Conservation (phyloP, 2,113 vertebrate species). For the Gila orcuttii region DNA sequence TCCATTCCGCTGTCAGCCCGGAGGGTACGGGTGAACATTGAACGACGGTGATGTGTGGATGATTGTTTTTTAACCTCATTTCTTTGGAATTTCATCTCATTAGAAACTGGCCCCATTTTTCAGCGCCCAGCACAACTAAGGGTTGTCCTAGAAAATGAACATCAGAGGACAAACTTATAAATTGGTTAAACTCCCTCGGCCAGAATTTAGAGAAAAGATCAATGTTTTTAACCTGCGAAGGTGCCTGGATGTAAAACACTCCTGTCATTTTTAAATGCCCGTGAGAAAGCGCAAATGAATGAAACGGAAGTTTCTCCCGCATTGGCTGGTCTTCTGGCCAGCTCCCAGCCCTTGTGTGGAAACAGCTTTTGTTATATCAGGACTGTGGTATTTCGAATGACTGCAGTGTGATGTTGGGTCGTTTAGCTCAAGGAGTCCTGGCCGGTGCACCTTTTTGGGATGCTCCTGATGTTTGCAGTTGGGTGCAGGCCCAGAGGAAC, state of each 20-base stretch:
- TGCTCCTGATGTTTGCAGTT: conserved; percentile 63
- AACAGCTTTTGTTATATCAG: conserved; percentile 6
- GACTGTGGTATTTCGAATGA: neutral
- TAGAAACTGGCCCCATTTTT: conserved; percentile 21
- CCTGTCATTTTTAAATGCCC: neutral
- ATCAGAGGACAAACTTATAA: conserved; percentile 9
- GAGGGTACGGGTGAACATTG: neutral
- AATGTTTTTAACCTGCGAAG: conserved; percentile 20
- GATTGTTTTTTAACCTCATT: neutral
- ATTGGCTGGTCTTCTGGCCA: neutral
- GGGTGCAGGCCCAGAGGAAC: conserved; percentile 51
- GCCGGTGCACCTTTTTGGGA: conserved; percentile 48
- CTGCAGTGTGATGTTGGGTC: conserved; percentile 10
- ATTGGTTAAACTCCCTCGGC: neutral
- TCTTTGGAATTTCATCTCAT: conserved; percentile 20
- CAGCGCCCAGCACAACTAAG: neutral
- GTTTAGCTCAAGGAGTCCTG: conserved; percentile 7
- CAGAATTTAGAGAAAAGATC: neutral
- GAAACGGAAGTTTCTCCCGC: neutral
- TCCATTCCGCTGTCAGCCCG: neutral
- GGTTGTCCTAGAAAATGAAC: conserved; percentile 24
- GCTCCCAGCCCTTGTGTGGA: conserved; percentile 1
- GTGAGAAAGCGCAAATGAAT: neutral
- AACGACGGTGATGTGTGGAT: neutral
- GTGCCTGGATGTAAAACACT: conserved; percentile 2